phyloP scores from a whole-genome alignment of 2,797 vertebrate genomes.

The Anguilla megastoma region DNA sequence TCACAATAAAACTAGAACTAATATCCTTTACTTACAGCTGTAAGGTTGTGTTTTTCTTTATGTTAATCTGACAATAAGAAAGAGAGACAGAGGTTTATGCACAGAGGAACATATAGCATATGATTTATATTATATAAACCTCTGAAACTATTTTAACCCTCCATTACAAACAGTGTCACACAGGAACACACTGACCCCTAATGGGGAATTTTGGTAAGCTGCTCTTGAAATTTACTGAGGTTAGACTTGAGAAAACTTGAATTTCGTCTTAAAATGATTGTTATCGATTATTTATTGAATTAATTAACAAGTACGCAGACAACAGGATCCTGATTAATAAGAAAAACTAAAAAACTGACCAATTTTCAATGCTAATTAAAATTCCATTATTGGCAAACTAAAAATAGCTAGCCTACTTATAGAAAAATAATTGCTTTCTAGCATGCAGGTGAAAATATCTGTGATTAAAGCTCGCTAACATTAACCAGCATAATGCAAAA shows the following conservation, averaged over 20 bases:
- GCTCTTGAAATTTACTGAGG: neutral
- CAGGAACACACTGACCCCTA: neutral
- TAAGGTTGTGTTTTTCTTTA: conserved; percentile 6
- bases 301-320: neutral
- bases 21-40: conserved; percentile 53
- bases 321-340: neutral
- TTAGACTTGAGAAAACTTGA: neutral
- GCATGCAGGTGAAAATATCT: no score
- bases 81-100: conserved; percentile 10
- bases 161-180: neutral
- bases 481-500: no score
- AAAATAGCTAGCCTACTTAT: no score
- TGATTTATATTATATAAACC: no score
- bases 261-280: neutral
- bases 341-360: neutral
- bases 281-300: neutral
- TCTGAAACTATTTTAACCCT: no score
- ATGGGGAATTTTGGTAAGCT: neutral
- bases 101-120: neutral
- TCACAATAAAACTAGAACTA: conserved; percentile 42
- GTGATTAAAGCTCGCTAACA: no score
- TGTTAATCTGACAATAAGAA: conserved; percentile 38
- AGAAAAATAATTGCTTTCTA: no score
- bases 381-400: neutral
- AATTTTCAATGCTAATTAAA: neutral